Conservation (phyloP, 1,140 invertebrate genomes). For the Drosophila kepulauana region DNA sequence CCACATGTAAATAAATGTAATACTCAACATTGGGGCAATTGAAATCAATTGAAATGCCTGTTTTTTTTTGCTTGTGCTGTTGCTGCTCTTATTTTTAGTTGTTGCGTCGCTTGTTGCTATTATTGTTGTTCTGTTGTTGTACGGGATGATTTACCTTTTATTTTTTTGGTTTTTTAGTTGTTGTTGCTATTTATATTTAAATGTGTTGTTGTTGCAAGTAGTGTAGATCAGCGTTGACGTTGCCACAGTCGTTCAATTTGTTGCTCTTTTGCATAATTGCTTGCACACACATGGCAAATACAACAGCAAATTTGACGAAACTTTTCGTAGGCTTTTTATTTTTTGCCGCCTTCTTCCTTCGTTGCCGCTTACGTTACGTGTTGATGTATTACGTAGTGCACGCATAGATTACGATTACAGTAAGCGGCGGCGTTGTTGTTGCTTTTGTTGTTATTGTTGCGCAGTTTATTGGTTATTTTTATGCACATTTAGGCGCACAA, state of each 20-base stretch:
- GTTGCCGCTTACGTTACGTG: constrained; percentile 65
- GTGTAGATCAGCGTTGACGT: constrained; percentile 49
- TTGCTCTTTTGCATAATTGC: constrained; percentile 78
- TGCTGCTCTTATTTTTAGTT: constrained; percentile 43
- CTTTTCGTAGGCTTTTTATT: constrained; percentile 29
- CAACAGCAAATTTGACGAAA: constrained; percentile 44
- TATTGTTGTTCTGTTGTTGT: constrained; percentile 34
- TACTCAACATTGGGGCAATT: constrained; percentile 66
- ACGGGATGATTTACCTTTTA: constrained; percentile 57
- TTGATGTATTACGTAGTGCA: constrained; percentile 42
- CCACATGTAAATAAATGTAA: constrained; percentile 64
- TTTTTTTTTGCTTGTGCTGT: constrained; percentile 29
- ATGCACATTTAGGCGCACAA: constrained; percentile 51
- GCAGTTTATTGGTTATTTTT: constrained; percentile 55
- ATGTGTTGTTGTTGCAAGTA: constrained; percentile 65
- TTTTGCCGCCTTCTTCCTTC: constrained; percentile 49
- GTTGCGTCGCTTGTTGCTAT: constrained; percentile 45
- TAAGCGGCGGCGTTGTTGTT: constrained; percentile 39
- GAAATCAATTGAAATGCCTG: constrained; percentile 73
- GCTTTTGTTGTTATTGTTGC: constrained; percentile 52
- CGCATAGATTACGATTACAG: constrained; percentile 52
- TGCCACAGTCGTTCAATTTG: constrained; percentile 65
- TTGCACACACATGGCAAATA: constrained; percentile 47
- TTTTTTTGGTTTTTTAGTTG: constrained; percentile 32
- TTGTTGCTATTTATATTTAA: constrained; percentile 70